Evolutionary conservation across 2,888 invertebrate genomes (phyloP).

Genomic region (Brenthis daphne): DNA sequence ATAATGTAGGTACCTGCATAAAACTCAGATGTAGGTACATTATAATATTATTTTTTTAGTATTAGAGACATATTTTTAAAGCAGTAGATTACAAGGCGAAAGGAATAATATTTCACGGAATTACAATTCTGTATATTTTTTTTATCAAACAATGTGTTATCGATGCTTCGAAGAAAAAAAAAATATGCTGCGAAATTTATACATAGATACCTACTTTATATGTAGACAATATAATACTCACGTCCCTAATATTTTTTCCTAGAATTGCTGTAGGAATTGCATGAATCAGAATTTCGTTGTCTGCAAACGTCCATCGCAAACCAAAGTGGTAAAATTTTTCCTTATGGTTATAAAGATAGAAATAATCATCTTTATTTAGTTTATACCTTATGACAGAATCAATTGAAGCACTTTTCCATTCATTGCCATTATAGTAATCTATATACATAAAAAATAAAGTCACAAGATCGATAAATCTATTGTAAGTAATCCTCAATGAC

Average conservation of each 20-base stretch:
- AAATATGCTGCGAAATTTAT: no score
- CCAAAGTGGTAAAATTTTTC: slow-evolving; percentile 83
- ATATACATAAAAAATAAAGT: slow-evolving; percentile 37
- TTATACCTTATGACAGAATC: slow-evolving; percentile 55
- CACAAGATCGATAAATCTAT: not conserved
- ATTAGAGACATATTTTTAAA: no score
- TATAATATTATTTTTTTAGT: no score
- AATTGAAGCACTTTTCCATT: slow-evolving; percentile 60
- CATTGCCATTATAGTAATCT: slow-evolving; percentile 73
- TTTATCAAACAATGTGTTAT: no score
- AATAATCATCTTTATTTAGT: slow-evolving; percentile 70
- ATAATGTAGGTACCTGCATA: no score
- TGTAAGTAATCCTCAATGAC: not conserved
- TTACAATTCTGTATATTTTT: no score
- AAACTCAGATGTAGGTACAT: no score
- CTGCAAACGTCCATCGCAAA: slow-evolving; percentile 70
- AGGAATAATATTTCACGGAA: no score
- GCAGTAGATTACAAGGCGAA: no score
- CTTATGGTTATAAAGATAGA: slow-evolving; percentile 78
- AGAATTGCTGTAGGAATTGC: slow-evolving; percentile 85
- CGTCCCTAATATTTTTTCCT: slow-evolving; percentile 80
- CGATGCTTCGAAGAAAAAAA: no score
- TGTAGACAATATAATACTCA: slow-evolving; percentile 47
- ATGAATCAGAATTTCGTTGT: slow-evolving; percentile 69
- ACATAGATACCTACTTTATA: no score